Evolutionary conservation across 2,888 invertebrate genomes (phyloP).

Genomic region (Pseudococcus jackbeardsleyi): DNA sequence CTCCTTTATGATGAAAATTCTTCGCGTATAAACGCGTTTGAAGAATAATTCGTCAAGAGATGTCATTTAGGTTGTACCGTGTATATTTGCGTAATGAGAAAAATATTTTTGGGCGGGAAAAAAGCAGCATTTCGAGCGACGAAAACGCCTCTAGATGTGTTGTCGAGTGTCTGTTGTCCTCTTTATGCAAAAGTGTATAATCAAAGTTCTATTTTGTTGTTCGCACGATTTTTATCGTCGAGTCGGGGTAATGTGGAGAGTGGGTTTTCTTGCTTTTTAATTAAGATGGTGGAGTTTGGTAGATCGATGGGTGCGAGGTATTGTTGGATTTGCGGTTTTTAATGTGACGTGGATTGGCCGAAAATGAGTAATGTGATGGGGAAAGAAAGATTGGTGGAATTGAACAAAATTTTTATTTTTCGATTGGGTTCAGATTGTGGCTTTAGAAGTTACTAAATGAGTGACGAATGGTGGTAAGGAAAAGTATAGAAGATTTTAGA

Average conservation of each 20-base stretch:
- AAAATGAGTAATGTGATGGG: too few species aligned
- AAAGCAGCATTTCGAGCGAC: background rate
- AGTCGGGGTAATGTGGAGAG: background rate
- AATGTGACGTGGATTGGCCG: too few species aligned
- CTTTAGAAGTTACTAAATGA: too few species aligned
- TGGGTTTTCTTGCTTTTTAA: background rate
- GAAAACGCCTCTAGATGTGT: background rate
- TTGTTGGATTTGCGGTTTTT: background rate
- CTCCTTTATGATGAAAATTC: background rate
- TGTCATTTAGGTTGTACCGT: background rate
- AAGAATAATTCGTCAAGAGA: slow-evolving; percentile 5
- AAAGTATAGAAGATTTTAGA: too few species aligned
- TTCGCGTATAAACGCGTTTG: slow-evolving; percentile 22
- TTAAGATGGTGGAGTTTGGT: background rate
- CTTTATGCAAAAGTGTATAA: background rate
- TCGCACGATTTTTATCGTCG: background rate
- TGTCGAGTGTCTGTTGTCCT: slow-evolving; percentile 16
- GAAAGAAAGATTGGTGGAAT: too few species aligned
- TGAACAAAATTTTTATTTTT: too few species aligned
- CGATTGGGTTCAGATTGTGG: too few species aligned
- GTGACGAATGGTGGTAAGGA: too few species aligned
- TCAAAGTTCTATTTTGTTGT: background rate
- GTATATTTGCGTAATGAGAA: slow-evolving; percentile 7
- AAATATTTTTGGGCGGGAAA: background rate
- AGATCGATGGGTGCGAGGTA: background rate